Evolutionary conservation across 2,797 vertebrate genomes (phyloP), one percentile per base, ranked within the genome.

Genomic region (Hydrophis major): DNA sequence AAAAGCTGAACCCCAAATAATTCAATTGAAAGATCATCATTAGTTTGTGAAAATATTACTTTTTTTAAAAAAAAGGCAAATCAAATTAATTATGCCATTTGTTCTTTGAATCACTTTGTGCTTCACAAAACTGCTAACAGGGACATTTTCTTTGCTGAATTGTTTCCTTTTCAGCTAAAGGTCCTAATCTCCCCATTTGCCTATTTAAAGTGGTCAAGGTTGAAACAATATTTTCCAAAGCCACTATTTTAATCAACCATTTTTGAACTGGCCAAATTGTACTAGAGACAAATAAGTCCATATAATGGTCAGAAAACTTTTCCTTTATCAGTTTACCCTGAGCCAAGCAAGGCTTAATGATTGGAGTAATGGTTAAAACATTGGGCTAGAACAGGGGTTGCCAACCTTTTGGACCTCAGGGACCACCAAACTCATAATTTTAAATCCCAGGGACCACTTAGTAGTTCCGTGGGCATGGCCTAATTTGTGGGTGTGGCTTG

Each of bases 1-100:
- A 91, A 91, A 91, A 91, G 90, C 86, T 83, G 57, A n/a, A 55
- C 61, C 89, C 87, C 50, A 88, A 91, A 55, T 88, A 63, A 66
- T 89, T 89, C 47, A 61, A 18, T 28, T 0, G 1, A n/a, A 91
- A 93, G 66, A 91, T 78, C 37, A 90, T 90, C 18, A 25, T 63
- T 86, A 27, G 63, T 60, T 93, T 88, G 47, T 91, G 63, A 55
- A 91, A 55, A 88, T 78, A 93, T 60, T 32, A 59, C 11, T 87
- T 87, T 20, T 59, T 50, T 50, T 50, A 1, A 50, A 50, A 53
- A 87, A 53, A 28, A 18, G 56, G 3, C 14, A 86, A 69, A 87
- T 32, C 16, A 90, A 47, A 90, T 83, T 69, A 47, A 90, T 50
- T 87, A 56, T 90, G 78, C 74, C 32, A 56, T 37, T 47, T 55